Base-by-base conservation (phyloP, 2,888 invertebrate genomes). In the Parasteatoda lunata region DNA sequence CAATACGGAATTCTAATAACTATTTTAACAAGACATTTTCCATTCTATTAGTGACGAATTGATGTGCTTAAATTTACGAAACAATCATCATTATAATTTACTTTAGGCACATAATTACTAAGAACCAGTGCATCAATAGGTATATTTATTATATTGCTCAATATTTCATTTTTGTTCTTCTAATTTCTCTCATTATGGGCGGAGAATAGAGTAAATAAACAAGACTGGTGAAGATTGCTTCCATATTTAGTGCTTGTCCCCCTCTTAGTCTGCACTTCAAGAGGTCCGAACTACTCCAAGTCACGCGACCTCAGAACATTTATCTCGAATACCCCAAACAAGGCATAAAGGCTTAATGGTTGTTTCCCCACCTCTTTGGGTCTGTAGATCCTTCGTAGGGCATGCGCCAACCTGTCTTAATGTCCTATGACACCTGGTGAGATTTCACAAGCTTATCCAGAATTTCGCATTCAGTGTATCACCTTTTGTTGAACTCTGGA, bases 241-340 rank as follows among this genome's bases (percentile, higher is more conserved):
- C 47, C 73, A 73, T 65, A 49, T 66, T 81, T 81, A 81, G 75
- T 66, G 49, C 73, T 81, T 75, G 75, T 81, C 68, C 65, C 69
- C 11, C 70, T 71, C 52, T n/a, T 54, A 11, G 72, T 68, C 66
- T 75, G 13, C 59, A n/a, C n/a, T 59, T 30, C 48, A 47, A 81
- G 75, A 59, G 45, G 54, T 52, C 65, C 73, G 64, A 80, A 80
- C 72, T 54, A 81, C 69, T 15, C 47, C 59, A 1, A 75, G 81
- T 81, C 81, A 81, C 81, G 81, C 81, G 59, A 81, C 78, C 9
- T 13, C 9, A 7, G 30, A 77, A n/a, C 69, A 47, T 30, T 51
- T 68, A 30, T n/a, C 70, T 64, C 4, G 59, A 13, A 59, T 4
- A 9, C 59, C 59, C 59, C 59, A 59, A 69, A 69, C 54, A 52